Conservation (phyloP, 2,113 vertebrate genomes). For the Bubalus kerabau region DNA sequence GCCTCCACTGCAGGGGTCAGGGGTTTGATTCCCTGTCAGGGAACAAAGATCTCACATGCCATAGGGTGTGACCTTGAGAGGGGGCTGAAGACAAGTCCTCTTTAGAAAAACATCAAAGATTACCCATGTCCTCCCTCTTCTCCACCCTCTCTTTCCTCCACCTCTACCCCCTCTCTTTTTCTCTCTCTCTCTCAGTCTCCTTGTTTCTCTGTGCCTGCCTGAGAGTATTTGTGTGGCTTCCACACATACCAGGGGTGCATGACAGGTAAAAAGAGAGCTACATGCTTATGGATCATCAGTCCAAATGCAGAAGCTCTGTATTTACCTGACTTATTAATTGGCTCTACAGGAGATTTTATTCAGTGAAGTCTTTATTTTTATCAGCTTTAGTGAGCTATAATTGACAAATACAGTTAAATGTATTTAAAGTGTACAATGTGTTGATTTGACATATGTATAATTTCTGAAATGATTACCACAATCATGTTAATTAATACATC, state of each 20-base stretch:
- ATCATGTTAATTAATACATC: background rate
- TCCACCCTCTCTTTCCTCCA: background rate
- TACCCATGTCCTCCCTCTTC: background rate
- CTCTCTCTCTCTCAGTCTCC: background rate
- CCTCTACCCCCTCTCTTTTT: background rate
- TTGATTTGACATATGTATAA: background rate
- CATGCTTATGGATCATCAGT: background rate
- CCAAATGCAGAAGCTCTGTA: background rate
- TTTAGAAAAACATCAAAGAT: background rate
- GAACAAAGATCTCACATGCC: background rate
- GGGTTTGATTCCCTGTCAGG: background rate
- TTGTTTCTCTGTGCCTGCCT: background rate
- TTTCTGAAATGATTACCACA: background rate
- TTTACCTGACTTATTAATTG: background rate
- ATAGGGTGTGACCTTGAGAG: background rate
- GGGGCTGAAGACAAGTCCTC: background rate
- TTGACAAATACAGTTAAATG: background rate
- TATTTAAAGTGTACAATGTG: background rate
- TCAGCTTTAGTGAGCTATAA: background rate
- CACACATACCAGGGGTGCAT: rapidly evolving
- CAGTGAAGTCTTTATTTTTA: background rate
- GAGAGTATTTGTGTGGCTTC: background rate
- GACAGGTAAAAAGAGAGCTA: too few relatives aligned
- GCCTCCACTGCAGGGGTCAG: background rate
- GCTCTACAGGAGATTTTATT: background rate